Base-by-base conservation (phyloP, 1,140 invertebrate species). In the Pararge aegeria region DNA sequence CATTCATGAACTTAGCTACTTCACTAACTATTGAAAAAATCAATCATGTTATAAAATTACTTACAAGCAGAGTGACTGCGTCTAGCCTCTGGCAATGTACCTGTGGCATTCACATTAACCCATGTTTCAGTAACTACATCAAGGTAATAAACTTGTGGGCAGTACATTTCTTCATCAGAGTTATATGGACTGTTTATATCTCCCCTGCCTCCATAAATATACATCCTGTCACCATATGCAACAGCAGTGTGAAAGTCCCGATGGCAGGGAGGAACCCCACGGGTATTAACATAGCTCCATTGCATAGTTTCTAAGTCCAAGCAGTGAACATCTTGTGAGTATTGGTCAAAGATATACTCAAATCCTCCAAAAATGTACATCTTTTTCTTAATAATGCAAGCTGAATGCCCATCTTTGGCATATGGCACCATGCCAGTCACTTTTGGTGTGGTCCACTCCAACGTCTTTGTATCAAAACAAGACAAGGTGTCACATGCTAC, bases 321-420 rank as follows among this genome's bases (percentile, higher is more conserved):
- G 18, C 91, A 91, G 82, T 95, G 95, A 2, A 97, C 93, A 66
- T 96, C 94, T 83, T 96, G 93, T 16, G 95, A 94, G 85, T 97
- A 97, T 61, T 93, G 90, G 67, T 96, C 94, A 42, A 93, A 92
- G 20, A 93, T 91, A 70, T 96, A 96, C 86, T 95, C 93, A 87
- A 94, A 98, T 5, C 97, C 97, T 18, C 96, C 97, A 91, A 97
- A 98, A 54, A 98, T 94, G 73, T 94, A 97, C 97, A 98, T 98
- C 68, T 92, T 93, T 71, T 96, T 90, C 57, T 92, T 91, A 58
- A 96, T 94, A 6, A 98, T 90, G 80, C 96, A 96, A 2, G 97
- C 96, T 12, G 96, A 95, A 86, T 98, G 97, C 0, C 97, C 97
- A 91, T 98, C 97, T 70, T 96, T 91, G 0, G 96, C 93, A 53